Evolutionary conservation across 2,888 invertebrate genomes (phyloP).

Genomic region (Mantis religiosa): DNA sequence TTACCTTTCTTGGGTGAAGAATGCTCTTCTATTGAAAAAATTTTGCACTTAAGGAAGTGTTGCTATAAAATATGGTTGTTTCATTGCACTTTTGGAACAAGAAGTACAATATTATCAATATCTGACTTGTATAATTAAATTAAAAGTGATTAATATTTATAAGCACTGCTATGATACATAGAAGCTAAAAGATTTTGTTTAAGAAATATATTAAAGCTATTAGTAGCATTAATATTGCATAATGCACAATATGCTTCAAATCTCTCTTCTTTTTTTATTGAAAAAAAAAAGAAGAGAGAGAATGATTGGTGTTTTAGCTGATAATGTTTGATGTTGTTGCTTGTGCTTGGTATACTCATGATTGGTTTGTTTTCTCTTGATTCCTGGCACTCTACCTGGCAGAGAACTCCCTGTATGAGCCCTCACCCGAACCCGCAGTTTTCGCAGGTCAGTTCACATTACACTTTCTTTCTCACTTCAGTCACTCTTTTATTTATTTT

Average conservation of each 20-base stretch:
- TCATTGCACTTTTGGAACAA: neutral
- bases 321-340: neutral
- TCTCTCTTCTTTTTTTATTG: neutral
- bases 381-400: constrained; percentile 29
- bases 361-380: constrained; percentile 25
- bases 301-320: neutral
- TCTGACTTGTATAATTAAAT: neutral
- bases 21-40: neutral
- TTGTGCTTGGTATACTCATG: constrained; percentile 25
- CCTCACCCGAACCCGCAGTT: constrained; percentile 34
- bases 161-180: neutral
- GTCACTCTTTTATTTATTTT: neutral
- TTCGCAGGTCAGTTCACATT: constrained; percentile 33
- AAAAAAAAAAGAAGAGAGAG: neutral
- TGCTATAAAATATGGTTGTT: neutral
- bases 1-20: neutral
- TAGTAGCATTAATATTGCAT: neutral
- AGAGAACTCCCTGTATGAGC: constrained; percentile 34
- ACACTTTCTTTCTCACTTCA: constrained; percentile 7
- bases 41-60: neutral
- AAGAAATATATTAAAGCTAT: neutral
- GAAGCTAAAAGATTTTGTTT: neutral
- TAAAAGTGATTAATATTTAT: neutral
- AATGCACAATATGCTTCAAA: neutral
- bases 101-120: neutral